phyloP scores from a whole-genome alignment of 2,797 vertebrate genomes.

The Sardinella longiceps region DNA sequence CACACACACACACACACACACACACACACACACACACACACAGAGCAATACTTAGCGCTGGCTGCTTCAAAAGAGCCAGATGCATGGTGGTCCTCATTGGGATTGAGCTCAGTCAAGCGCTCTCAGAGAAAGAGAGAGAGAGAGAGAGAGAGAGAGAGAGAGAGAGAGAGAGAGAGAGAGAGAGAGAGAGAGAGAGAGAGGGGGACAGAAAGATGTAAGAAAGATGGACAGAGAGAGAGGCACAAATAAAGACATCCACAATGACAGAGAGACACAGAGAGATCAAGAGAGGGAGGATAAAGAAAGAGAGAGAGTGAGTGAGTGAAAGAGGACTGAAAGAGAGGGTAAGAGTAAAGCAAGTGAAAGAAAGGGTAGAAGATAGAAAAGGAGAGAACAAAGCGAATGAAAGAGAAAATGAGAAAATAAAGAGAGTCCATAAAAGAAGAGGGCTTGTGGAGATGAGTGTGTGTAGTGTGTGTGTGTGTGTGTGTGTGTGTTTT shows the following conservation, averaged over 20 bases:
- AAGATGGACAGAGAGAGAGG: neutral
- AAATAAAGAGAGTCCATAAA: neutral
- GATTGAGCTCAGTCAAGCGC: constrained; percentile 50
- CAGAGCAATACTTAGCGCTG: constrained; percentile 36
- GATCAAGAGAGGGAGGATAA: constrained; percentile 38
- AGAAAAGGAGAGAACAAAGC: neutral
- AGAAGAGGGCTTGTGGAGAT: too few relatives aligned
- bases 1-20: neutral
- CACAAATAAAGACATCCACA: too few relatives aligned
- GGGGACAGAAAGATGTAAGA: too few relatives aligned
- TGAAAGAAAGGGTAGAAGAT: too few relatives aligned
- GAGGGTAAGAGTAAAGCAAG: too few relatives aligned
- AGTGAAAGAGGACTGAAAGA: too few relatives aligned
- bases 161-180: neutral
- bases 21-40: neutral
- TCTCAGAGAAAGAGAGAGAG: constrained; percentile 29
- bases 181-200: neutral
- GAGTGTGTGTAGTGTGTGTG: neutral
- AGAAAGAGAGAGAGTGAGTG: too few relatives aligned
- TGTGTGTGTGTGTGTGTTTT: neutral
- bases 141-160: constrained; percentile 31
- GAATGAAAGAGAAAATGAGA: neutral
- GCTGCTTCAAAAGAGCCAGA: constrained; percentile 38
- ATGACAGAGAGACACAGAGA: too few relatives aligned
- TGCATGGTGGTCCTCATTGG: constrained; percentile 47